A percentile compares a stretch with the other conserved stretches of the same genome.
Conservation (phyloP, 2,888 invertebrate genomes). For the Polylopha cassiicola region DNA sequence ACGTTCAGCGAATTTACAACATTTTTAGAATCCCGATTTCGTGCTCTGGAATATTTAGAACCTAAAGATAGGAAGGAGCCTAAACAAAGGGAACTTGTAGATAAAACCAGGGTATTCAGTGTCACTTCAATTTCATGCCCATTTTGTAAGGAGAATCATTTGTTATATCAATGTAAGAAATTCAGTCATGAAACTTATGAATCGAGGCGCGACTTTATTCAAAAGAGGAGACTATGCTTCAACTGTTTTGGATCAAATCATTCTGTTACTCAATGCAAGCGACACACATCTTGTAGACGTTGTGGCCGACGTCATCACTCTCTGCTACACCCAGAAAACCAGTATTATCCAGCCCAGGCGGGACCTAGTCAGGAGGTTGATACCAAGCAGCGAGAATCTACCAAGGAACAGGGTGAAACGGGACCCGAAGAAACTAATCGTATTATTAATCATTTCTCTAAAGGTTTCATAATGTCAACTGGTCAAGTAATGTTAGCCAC, state of each 20-base stretch:
- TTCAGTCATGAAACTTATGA: conserved; percentile 18
- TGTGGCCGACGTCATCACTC: conserved; percentile 24
- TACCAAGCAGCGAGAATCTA: neutral
- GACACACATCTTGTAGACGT: conserved; percentile 17
- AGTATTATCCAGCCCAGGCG: conserved; percentile 6
- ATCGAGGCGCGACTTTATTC: conserved; percentile 18
- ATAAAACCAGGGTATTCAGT: conserved; percentile 2
- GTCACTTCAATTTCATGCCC: conserved; percentile 5
- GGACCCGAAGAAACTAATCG: conserved; percentile 5
- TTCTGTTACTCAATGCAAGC: conserved; percentile 20
- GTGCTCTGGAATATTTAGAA: conserved; percentile 14
- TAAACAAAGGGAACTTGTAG: neutral
- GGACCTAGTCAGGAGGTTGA: neutral
- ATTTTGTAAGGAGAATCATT: conserved; percentile 19
- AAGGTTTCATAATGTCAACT: conserved; percentile 17
- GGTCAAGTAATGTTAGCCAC: conserved; percentile 22
- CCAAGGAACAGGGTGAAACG: conserved; percentile 8
- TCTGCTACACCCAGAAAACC: conserved; percentile 21
- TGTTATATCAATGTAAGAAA: conserved; percentile 23
- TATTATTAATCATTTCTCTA: conserved; percentile 17
- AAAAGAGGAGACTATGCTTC: conserved; percentile 21
- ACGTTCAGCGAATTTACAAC: conserved; percentile 10
- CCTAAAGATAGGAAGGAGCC: neutral
- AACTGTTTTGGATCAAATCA: conserved; percentile 23
- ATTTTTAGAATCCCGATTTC: conserved; percentile 19